These are phyloP conservation scores for Porites divaricata DNA, from an alignment of 92 coral and sea anemone species.

Conservation along the genomic window DNA sequence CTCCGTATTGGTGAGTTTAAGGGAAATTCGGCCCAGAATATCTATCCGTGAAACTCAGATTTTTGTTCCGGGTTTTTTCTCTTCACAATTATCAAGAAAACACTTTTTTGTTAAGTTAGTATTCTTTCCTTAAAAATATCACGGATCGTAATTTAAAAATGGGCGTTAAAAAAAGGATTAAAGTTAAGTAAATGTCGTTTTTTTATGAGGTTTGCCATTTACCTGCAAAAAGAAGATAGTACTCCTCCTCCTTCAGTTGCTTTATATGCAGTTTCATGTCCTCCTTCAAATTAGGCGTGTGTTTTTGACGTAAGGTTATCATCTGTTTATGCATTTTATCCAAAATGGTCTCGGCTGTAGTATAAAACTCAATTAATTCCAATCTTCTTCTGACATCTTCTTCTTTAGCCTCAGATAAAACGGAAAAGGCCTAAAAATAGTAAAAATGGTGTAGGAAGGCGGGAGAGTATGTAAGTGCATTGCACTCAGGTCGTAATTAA, in stretches of 20 bases:
- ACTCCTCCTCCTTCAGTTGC: slow-evolving; percentile 21
- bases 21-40: no score
- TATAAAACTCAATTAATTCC: not conserved
- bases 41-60: no score
- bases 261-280: not conserved
- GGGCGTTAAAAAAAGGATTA: no score
- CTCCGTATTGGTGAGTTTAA: no score
- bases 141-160: no score
- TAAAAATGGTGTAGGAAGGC: not conserved
- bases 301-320: not conserved
- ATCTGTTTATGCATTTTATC: not conserved
- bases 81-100: no score
- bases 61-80: no score
- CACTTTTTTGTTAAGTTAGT: no score
- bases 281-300: not conserved
- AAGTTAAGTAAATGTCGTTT: no score
- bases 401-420: not conserved
- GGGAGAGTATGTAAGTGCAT: no score
- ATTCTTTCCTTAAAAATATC: no score
- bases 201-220: not conserved
- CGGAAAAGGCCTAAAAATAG: not conserved
- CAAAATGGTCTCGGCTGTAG: not conserved
- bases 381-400: not conserved
- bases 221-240: slow-evolving; percentile 18
- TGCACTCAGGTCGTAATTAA: no score